Conservation (phyloP, 2,113 vertebrate species). For the Chamaetylas fuelleborni region DNA sequence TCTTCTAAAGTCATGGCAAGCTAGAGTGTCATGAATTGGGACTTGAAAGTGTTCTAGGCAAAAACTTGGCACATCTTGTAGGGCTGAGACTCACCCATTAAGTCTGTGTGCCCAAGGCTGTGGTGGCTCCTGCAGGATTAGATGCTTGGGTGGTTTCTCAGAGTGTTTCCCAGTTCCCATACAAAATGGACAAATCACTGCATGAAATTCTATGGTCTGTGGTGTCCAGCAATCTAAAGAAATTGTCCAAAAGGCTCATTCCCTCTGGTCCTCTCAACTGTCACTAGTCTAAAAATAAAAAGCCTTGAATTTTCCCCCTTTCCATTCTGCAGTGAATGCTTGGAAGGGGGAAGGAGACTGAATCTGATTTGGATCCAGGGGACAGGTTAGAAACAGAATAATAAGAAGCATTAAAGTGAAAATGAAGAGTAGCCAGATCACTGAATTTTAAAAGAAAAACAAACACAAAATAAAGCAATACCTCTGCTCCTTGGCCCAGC, state of each 20-base stretch:
- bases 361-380: conserved; percentile 44
- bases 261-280: background rate
- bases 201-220: background rate
- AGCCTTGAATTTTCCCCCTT: background rate
- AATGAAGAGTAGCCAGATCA: conserved; percentile 45
- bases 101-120: background rate
- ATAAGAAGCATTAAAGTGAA: conserved; percentile 43
- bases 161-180: background rate
- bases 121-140: background rate
- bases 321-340: background rate
- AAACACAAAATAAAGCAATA: conserved; percentile 60
- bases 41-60: background rate
- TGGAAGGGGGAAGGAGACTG: conserved; percentile 11
- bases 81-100: background rate
- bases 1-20: background rate
- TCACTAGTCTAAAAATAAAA: conserved; percentile 14
- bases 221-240: background rate
- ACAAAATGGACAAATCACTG: background rate
- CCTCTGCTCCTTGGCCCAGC: conserved; percentile 45
- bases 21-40: background rate
- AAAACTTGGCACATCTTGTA: background rate
- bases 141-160: background rate
- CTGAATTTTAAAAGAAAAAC: conserved; percentile 59
- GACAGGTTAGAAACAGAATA: conserved; percentile 64
- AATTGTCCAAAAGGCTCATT: background rate